Evolutionary conservation across 2,113 vertebrate genomes (phyloP).

Genomic region (Leiothrix lutea): DNA sequence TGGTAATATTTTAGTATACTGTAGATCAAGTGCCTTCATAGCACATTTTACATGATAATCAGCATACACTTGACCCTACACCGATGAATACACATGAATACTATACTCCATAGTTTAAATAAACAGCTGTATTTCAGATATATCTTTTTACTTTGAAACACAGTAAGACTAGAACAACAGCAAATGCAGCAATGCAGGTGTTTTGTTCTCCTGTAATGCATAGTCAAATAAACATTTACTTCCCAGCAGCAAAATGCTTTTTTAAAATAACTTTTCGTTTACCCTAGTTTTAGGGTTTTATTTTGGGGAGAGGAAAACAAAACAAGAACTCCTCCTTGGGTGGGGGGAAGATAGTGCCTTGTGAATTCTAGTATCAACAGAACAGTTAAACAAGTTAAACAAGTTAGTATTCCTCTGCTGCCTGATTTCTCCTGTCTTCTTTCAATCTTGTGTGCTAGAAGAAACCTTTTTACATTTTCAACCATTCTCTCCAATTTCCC

Average conservation of each 20-base stretch:
- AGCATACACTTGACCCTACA: background rate
- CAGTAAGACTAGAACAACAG: background rate
- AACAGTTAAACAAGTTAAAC: background rate
- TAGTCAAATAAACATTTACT: background rate
- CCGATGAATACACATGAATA: background rate
- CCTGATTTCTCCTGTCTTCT: background rate
- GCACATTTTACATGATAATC: background rate
- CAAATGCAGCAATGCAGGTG: background rate
- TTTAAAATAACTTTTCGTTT: background rate
- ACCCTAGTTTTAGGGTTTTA: background rate
- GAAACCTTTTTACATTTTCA: background rate
- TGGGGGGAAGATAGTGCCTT: background rate
- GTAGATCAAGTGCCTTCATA: background rate
- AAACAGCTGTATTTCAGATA: background rate
- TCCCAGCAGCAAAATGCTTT: background rate
- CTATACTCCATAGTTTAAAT: background rate
- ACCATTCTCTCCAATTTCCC: background rate
- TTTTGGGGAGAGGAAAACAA: background rate
- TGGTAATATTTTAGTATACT: background rate
- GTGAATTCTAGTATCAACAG: background rate
- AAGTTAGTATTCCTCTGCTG: background rate
- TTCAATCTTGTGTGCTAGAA: background rate
- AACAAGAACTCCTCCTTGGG: background rate
- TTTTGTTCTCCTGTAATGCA: background rate
- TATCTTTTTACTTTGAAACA: background rate